These are phyloP conservation scores for Pristionchus mayeri DNA, from an alignment of 2,888 invertebrate species.

Conservation along the genomic window DNA sequence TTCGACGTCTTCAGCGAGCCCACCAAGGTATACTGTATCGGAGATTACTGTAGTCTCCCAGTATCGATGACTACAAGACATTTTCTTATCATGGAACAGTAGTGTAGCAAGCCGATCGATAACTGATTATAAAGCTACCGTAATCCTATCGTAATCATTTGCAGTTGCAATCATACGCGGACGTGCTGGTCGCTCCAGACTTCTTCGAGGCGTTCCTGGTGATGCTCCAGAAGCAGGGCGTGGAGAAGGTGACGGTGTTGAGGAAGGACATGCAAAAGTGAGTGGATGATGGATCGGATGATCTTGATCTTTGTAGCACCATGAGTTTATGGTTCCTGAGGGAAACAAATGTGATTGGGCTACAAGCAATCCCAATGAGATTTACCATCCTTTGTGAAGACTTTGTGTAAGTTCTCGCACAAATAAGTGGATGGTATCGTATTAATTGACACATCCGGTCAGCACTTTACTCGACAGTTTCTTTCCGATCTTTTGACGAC, in stretches of 20 bases:
- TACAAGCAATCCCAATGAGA: too few species aligned
- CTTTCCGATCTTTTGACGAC: not conserved
- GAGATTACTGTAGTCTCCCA: not conserved
- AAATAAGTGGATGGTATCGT: too few species aligned
- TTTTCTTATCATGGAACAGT: not conserved
- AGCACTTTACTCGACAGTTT: not conserved
- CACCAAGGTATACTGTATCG: conserved; percentile 50
- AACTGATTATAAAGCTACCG: not conserved
- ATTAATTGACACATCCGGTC: too few species aligned
- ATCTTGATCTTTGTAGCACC: too few species aligned
- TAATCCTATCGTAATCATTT: not conserved
- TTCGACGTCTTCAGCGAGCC: conserved; percentile 73
- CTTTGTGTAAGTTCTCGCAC: too few species aligned
- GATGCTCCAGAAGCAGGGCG: conserved; percentile 53
- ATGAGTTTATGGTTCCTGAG: too few species aligned
- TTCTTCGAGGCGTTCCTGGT: conserved; percentile 54
- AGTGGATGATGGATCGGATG: not conserved
- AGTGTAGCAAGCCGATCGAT: not conserved
- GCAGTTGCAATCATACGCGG: conserved; percentile 36
- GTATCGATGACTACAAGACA: not conserved
- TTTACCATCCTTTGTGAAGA: too few species aligned
- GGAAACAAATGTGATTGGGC: too few species aligned
- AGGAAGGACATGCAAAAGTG: conserved; percentile 62
- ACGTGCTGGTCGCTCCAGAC: conserved; percentile 47
- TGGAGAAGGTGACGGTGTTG: conserved; percentile 54